Base-by-base conservation (phyloP, 1,140 invertebrate genomes). In the Aphaenogaster floridana region DNA sequence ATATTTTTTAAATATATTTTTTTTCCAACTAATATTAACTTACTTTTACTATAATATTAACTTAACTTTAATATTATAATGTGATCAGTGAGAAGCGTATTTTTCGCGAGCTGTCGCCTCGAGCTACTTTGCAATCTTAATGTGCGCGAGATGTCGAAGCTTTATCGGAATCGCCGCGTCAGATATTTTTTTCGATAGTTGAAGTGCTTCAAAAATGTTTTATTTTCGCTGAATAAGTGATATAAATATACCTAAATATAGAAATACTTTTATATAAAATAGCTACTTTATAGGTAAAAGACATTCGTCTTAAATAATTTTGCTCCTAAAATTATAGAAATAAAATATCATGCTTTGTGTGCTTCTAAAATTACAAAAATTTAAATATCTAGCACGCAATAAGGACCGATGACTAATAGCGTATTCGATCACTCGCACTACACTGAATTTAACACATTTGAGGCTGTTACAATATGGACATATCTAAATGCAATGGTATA, bases 61-160 rank as follows among this genome's bases (percentile, higher is more conserved):
- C 28, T 28, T 50, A 13, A 50, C 48, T 50, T 50, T 50, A 50
- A 50, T 50, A 50, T 50, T 48, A 48, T 48, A 48, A 28, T 48
- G 11, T 50, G 21, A 45, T 81, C 42, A 28, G 50, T 11, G 48
- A 79, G 28, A 45, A 13, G 11, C 54, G 17, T 28, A 3, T 13
- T 36, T 21, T 6, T 34, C 1, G 34, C 28, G 39, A 77, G 39
- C 74, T 13, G n/a, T 52, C 28, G 28, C 52, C 63, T n/a, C 17
- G n/a, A 42, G 17, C 50, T 39, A 74, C 21, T 59, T 13, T 28
- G 52, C 28, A 72, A 59, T 72, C 79, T 34, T 83, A 36, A 83
- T 79, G 36, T 17, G 28, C 17, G 15, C 39, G 36, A 54, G 5
- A 34, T n/a, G 28, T 15, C n/a, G 39, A 71, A 54, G 11, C 42